Evolutionary conservation across 53 echinoderm and acorn worm species (phyloP).

Genomic region (Echinarachnius parma): DNA sequence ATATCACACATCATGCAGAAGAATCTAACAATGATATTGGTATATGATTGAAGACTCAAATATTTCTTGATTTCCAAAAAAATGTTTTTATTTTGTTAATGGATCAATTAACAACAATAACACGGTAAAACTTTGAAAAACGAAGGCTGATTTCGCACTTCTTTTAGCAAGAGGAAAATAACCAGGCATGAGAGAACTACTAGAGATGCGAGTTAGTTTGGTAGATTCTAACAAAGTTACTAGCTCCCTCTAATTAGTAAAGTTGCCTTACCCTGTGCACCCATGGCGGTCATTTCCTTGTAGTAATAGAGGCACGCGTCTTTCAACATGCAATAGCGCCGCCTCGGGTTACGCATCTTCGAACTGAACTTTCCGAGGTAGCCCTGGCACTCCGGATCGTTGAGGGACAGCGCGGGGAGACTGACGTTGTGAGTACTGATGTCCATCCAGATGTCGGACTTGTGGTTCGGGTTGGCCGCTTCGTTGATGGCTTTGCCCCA

Average conservation of each 20-base stretch:
- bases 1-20: no score
- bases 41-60: no score
- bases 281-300: constrained; percentile 72
- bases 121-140: no score
- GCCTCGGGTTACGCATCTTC: constrained; percentile 63
- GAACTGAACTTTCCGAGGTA: constrained; percentile 77
- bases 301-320: constrained; percentile 90
- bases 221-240: no score
- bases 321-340: constrained; percentile 88
- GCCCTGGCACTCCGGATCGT: constrained; percentile 81
- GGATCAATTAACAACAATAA: no score
- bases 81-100: no score
- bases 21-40: no score
- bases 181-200: no score
- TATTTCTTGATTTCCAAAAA: no score
- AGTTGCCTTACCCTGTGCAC: constrained; percentile 69
- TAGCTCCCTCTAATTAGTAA: not conserved
- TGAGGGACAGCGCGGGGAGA: constrained; percentile 87
- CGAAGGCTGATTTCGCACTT: no score
- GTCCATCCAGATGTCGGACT: constrained; percentile 81
- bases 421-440: constrained; percentile 97
- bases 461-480: constrained; percentile 72
- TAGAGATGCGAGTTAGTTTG: no score
- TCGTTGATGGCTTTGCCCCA: constrained; percentile 88
- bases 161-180: no score